Evolutionary conservation across 2,113 vertebrate species (phyloP).

Genomic region (Entomyzon cyanotis): DNA sequence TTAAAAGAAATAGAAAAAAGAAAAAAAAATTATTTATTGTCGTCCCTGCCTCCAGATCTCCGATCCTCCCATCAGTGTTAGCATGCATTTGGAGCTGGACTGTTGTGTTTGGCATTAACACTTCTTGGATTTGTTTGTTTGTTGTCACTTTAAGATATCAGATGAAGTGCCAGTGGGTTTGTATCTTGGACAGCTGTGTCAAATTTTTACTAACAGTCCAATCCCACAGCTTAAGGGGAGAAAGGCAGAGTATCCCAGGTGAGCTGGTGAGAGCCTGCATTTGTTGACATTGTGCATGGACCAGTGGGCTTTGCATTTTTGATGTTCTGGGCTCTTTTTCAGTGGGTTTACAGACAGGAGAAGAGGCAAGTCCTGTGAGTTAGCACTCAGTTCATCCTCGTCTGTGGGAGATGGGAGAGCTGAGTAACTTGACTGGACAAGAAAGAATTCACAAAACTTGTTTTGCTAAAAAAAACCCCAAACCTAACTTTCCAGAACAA

Average conservation of each 20-base stretch:
- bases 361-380: background rate
- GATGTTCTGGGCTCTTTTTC: background rate
- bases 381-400: background rate
- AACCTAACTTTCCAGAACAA: background rate
- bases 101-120: conserved; percentile 71
- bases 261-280: background rate
- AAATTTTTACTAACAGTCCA: conserved; percentile 47
- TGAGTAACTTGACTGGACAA: background rate
- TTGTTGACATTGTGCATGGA: background rate
- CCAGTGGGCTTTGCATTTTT: background rate
- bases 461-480: background rate
- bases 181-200: conserved; percentile 71
- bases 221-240: background rate
- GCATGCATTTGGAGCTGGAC: conserved; percentile 53
- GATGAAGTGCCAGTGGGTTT: conserved; percentile 57
- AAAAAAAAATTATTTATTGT: conserved; percentile 49
- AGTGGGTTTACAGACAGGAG: background rate
- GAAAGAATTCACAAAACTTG: background rate
- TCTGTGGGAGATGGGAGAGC: background rate
- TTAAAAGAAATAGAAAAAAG: background rate
- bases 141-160: conserved; percentile 75
- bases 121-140: conserved; percentile 72
- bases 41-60: conserved; percentile 60
- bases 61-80: conserved; percentile 5
- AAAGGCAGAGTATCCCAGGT: background rate